A percentile compares a stretch with the other conserved stretches of the same genome.
Conservation (phyloP, 2,797 vertebrate genomes). For the Gymnothorax javanicus region DNA sequence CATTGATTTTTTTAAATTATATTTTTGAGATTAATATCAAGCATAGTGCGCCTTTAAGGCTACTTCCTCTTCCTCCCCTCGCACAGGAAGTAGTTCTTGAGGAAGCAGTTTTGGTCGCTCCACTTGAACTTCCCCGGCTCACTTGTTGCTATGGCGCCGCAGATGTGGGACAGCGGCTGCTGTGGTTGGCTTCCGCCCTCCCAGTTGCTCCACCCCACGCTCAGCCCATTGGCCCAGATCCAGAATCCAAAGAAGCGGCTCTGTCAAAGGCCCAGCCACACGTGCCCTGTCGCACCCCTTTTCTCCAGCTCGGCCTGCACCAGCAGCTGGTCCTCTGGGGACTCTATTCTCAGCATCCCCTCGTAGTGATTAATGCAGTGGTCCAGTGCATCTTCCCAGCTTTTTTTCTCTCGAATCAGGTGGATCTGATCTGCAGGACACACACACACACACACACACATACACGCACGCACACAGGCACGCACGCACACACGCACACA, state of each 20-base stretch:
- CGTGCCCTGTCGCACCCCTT: accelerated
- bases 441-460: background rate
- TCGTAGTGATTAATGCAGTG: background rate
- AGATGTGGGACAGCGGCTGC: conserved; percentile 43
- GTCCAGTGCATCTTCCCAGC: conserved; percentile 51
- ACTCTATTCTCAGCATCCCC: conserved; percentile 47
- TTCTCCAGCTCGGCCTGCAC: conserved; percentile 8
- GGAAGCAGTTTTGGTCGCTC: conserved; percentile 49
- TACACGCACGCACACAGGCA: too few relatives aligned
- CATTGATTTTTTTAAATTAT: too few relatives aligned
- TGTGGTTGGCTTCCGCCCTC: background rate
- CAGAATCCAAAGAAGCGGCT: conserved; percentile 65
- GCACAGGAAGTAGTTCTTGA: too few relatives aligned
- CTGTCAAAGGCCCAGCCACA: conserved; percentile 68
- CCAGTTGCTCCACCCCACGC: conserved; percentile 48
- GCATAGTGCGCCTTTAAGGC: too few relatives aligned
- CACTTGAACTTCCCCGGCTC: background rate
- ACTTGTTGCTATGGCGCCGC: conserved; percentile 45
- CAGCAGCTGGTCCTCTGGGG: background rate
- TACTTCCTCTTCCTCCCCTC: too few relatives aligned
- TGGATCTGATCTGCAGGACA: background rate
- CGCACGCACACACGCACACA: too few relatives aligned
- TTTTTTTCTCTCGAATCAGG: accelerated
- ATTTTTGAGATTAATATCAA: too few relatives aligned
- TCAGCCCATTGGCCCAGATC: conserved; percentile 55